Percentiles rank a stretch among this genome's conserved stretches.
phyloP scores from a whole-genome alignment of 2,888 invertebrate species.

The Anorthoa munda region DNA sequence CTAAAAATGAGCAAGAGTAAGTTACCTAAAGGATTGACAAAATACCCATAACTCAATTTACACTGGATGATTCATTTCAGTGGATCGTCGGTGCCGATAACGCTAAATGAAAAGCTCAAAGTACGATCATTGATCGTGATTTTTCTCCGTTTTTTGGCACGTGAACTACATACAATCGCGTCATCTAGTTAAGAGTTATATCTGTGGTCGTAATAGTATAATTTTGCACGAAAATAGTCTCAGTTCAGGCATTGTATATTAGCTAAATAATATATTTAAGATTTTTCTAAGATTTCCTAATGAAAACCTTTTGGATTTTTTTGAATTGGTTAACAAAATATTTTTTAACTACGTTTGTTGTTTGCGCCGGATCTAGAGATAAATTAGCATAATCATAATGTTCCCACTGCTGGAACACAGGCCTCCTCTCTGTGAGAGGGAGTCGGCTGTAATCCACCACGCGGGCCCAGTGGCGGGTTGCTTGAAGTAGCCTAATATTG shows the following conservation, averaged over 20 bases:
- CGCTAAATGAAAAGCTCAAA: too few relatives aligned
- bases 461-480: background rate
- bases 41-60: too few relatives aligned
- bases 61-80: too few relatives aligned
- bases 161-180: too few relatives aligned
- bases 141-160: too few relatives aligned
- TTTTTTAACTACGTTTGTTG: conserved; percentile 36
- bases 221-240: conserved; percentile 50
- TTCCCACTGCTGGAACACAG: background rate
- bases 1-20: too few relatives aligned
- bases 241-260: conserved; percentile 61
- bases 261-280: conserved; percentile 59
- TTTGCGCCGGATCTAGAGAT: conserved; percentile 13
- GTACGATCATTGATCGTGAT: too few relatives aligned
- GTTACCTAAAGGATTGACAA: too few relatives aligned
- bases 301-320: conserved; percentile 55
- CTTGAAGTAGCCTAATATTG: background rate
- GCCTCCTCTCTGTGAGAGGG: background rate
- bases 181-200: too few relatives aligned
- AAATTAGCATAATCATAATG: background rate
- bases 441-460: background rate
- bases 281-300: conserved; percentile 73
- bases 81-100: too few relatives aligned
- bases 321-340: conserved; percentile 15
- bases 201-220: conserved; percentile 11